Percentiles rank a stretch among this genome's conserved stretches.
phyloP scores from a whole-genome alignment of 2,888 invertebrate genomes.

The Agonum fuliginosum region DNA sequence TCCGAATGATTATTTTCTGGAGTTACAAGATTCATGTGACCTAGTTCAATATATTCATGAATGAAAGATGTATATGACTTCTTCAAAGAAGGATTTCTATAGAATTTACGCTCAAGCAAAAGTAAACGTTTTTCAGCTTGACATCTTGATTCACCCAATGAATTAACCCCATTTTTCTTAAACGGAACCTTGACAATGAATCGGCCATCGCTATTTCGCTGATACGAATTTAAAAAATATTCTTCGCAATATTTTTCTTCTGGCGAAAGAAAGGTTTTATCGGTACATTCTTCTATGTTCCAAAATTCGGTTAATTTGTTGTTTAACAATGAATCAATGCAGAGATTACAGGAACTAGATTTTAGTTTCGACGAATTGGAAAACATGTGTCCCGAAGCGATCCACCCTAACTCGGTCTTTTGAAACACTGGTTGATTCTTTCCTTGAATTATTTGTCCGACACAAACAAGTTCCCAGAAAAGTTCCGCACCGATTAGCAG shows the following conservation, averaged over 20 bases:
- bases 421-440: background rate
- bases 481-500: slow-evolving; percentile 52
- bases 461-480: slow-evolving; percentile 59
- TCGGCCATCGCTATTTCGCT: slow-evolving; percentile 1
- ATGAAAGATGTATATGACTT: slow-evolving; percentile 53
- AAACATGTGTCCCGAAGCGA: background rate
- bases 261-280: background rate
- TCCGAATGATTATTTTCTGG: background rate
- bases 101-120: slow-evolving; percentile 38
- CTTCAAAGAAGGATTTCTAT: slow-evolving; percentile 1
- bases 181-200: slow-evolving; percentile 46
- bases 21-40: slow-evolving; percentile 37
- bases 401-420: slow-evolving; percentile 60
- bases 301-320: background rate
- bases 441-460: slow-evolving; percentile 50
- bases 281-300: slow-evolving; percentile 15
- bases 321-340: background rate
- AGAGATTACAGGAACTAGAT: background rate
- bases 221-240: background rate
- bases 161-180: background rate
- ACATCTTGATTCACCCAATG: background rate
- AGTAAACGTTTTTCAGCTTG: slow-evolving; percentile 12
- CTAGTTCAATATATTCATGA: slow-evolving; percentile 52
- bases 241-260: background rate
- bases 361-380: too few species aligned